These are phyloP conservation scores for Drosophila tani DNA, from an alignment of 1,140 invertebrate species.

Conservation along the genomic window DNA sequence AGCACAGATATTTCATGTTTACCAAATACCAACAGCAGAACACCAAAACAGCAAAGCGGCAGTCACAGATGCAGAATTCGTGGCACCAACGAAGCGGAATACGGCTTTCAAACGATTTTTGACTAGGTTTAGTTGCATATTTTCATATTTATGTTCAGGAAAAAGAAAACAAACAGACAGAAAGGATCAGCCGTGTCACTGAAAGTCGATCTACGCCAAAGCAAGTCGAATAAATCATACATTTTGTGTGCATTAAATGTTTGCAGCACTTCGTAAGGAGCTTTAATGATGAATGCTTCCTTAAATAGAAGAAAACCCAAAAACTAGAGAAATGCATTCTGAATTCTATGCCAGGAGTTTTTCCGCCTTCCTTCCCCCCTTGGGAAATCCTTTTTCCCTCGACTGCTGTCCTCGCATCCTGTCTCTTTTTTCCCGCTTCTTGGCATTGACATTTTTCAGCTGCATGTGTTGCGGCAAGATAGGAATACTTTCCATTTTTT, in stretches of 20 bases:
- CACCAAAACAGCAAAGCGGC: too few species aligned
- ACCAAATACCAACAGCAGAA: conserved; percentile 33
- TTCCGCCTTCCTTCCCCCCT: neutral
- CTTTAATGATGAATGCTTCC: conserved; percentile 29
- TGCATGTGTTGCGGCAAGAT: conserved; percentile 51
- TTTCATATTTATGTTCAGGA: conserved; percentile 9
- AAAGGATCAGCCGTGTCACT: conserved; percentile 11
- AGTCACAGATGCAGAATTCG: conserved; percentile 35
- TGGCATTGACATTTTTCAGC: conserved; percentile 59
- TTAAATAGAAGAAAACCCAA: neutral
- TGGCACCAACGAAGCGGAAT: conserved; percentile 24
- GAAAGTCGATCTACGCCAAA: neutral
- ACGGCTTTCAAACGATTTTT: conserved; percentile 35
- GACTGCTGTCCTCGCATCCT: conserved; percentile 13
- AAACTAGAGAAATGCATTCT: conserved; percentile 5
- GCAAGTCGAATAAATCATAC: neutral
- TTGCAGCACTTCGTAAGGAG: neutral
- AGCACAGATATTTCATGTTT: conserved; percentile 52
- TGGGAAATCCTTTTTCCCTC: conserved; percentile 28
- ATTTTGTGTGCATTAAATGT: neutral
- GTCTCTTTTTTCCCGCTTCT: conserved; percentile 32
- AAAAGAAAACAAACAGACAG: conserved; percentile 5
- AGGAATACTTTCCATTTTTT: conserved; percentile 63
- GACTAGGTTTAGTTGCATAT: conserved; percentile 25
- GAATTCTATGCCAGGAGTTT: conserved; percentile 2